phyloP scores from a whole-genome alignment of 2,888 invertebrate genomes.

The Nomada fucata region DNA sequence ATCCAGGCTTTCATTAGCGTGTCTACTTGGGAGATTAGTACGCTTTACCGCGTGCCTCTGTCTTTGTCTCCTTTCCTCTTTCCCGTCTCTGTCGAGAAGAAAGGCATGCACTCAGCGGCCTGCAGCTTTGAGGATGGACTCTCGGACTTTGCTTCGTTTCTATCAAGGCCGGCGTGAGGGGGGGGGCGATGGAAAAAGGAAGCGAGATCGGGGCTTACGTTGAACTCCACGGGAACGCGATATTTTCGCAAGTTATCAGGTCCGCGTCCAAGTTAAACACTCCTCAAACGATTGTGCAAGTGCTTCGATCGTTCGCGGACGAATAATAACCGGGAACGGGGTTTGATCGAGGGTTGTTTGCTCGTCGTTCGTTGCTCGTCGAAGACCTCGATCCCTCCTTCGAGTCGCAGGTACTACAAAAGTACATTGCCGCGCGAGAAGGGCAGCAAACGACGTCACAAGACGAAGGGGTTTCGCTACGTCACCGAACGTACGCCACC shows the following conservation, averaged over 20 bases:
- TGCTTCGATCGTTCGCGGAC: background rate
- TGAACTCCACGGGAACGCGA: constrained; percentile 12
- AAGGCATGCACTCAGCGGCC: constrained; percentile 68
- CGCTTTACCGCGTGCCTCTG: constrained; percentile 71
- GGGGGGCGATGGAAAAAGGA: constrained; percentile 1
- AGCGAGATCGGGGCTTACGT: constrained; percentile 36
- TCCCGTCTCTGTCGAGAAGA: constrained; percentile 67
- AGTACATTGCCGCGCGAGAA: background rate
- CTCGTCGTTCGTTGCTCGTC: background rate
- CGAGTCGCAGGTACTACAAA: background rate
- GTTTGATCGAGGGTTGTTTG: constrained; percentile 8
- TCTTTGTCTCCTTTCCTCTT: constrained; percentile 65
- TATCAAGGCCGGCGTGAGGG: constrained; percentile 36
- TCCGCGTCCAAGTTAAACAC: constrained; percentile 31
- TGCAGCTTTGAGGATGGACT: constrained; percentile 80
- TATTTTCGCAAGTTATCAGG: constrained; percentile 53
- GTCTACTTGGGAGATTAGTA: constrained; percentile 80
- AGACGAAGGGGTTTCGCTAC: background rate
- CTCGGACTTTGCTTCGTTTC: constrained; percentile 76
- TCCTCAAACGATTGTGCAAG: constrained; percentile 13
- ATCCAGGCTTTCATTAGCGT: constrained; percentile 79
- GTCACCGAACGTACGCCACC: background rate
- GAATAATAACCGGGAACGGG: constrained; percentile 9
- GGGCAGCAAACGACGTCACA: background rate
- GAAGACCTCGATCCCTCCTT: constrained; percentile 7